Base-by-base conservation (phyloP, 2,797 vertebrate genomes). In the Acomys russatus region DNA sequence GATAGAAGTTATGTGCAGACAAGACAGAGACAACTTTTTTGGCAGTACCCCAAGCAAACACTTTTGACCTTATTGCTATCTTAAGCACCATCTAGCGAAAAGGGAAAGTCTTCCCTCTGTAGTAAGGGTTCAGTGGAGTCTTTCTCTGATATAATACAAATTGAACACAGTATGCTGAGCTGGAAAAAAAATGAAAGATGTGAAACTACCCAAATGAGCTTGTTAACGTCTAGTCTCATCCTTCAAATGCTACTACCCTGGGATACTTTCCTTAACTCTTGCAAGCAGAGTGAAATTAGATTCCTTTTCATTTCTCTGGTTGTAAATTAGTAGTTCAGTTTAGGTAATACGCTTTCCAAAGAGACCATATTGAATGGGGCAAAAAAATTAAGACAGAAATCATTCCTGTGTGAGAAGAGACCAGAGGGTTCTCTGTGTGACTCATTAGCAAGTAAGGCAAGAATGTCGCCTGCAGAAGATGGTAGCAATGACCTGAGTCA, bases 131-230 rank as follows among this genome's bases (percentile, higher is more conserved):
- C 2, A 51, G 1, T 22, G 23, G 23, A 12, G 25, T 9, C 63
- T 14, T 28, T 95, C 77, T 74, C 84, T 80, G 35, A 92, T 63
- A 22, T 78, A 33, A n/a, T 12, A 83, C 8, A 74, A 92, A 82
- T 91, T 78, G 0, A 90, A 80, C 1, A 56, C 9, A 71, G 56
- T 73, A 14, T 1, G 28, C 3, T 59, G 4, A 9, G 66, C 14
- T 90, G 51, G n/a, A n/a, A 17, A 12, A 88, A 35, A 78, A 12
- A 28, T 8, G 7, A 76, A 82, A 88, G 71, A 71, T 23, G 70
- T 6, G 4, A 86, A 92, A 94, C 93, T 77, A 54, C 9, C 30
- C 30, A 77, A n/a, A 73, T 35, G 10, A n/a, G 17, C 18, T 25
- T 6, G 1, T 51, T 83, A 64, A 68, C 38, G 9, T 8, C 33